Evolutionary conservation across 2,797 vertebrate species (phyloP).

Genomic region (Pangasius sanitwongsei): DNA sequence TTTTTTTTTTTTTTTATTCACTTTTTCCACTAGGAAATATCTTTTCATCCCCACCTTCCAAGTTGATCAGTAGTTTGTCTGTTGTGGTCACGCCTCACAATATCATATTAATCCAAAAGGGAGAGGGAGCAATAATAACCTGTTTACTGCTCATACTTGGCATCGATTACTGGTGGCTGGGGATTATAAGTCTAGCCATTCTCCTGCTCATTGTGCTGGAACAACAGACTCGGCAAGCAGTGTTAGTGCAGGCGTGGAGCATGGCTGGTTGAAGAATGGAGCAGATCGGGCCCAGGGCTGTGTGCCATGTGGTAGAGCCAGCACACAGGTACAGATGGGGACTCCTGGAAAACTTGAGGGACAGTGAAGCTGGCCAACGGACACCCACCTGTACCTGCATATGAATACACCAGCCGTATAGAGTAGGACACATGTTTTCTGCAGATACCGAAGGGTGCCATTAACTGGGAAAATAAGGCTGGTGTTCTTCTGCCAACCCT

Average conservation of each 20-base stretch:
- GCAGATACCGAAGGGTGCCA: slow-evolving; percentile 76
- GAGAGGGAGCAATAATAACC: slow-evolving; percentile 77
- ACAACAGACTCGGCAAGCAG: slow-evolving; percentile 77
- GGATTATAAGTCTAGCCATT: slow-evolving; percentile 82
- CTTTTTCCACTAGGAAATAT: slow-evolving; percentile 15
- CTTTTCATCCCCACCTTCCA: slow-evolving; percentile 22
- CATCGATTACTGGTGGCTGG: slow-evolving; percentile 72
- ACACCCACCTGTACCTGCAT: slow-evolving; percentile 78
- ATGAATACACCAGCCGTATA: slow-evolving; percentile 75
- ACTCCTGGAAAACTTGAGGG: slow-evolving; percentile 80
- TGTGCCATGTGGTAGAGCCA: slow-evolving; percentile 81
- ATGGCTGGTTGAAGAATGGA: slow-evolving; percentile 79
- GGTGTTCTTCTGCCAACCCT: slow-evolving; percentile 67
- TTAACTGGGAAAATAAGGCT: slow-evolving; percentile 58
- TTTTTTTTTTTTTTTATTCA: background rate
- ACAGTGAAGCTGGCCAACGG: slow-evolving; percentile 71
- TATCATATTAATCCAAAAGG: slow-evolving; percentile 44
- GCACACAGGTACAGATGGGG: slow-evolving; percentile 76
- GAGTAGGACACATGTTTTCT: slow-evolving; percentile 79
- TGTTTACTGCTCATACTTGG: slow-evolving; percentile 83
- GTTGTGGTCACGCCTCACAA: slow-evolving; percentile 43
- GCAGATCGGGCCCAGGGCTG: slow-evolving; percentile 79
- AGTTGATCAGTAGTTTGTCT: slow-evolving; percentile 36
- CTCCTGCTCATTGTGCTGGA: slow-evolving; percentile 81
- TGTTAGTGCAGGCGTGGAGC: slow-evolving; percentile 72